A percentile compares a stretch with the other conserved stretches of the same genome.
phyloP scores from a whole-genome alignment of 2,888 invertebrate genomes.

The Suillia variegata region DNA sequence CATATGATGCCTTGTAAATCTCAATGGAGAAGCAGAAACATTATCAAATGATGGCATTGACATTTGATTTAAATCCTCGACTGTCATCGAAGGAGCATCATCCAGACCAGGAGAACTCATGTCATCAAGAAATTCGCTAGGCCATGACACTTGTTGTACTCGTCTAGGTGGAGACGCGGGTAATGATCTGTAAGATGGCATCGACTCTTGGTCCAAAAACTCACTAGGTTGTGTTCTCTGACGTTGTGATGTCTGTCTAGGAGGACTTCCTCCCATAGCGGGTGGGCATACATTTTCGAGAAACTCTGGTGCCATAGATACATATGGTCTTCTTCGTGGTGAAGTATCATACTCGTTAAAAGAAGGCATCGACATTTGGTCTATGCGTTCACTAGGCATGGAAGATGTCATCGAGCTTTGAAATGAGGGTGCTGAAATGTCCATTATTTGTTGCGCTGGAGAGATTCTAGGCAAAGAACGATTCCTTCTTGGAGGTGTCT shows the following conservation, averaged over 20 bases:
- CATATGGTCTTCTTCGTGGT: neutral
- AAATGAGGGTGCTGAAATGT: slow-evolving; percentile 15
- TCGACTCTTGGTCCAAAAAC: neutral
- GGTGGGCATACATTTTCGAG: too few species aligned
- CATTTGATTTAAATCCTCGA: neutral
- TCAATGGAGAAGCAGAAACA: neutral
- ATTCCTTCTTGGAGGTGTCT: neutral
- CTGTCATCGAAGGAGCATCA: neutral
- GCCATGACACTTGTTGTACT: neutral
- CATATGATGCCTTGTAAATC: too few species aligned
- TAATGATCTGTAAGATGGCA: neutral
- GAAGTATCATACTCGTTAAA: neutral
- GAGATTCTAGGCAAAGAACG: neutral
- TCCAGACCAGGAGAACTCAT: neutral
- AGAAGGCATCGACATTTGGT: neutral
- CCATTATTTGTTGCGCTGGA: slow-evolving; percentile 10
- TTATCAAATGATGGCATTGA: slow-evolving; percentile 16
- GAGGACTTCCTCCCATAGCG: neutral
- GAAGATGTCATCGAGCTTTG: neutral
- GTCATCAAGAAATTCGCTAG: neutral
- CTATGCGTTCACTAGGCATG: neutral
- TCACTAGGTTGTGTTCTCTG: neutral
- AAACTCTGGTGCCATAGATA: neutral
- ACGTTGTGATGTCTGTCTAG: too few species aligned
- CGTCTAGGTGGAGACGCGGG: neutral